Evolutionary conservation across 2,888 invertebrate species (phyloP), one percentile per base, ranked within the genome.

Genomic region (Drosophila meridiana): DNA sequence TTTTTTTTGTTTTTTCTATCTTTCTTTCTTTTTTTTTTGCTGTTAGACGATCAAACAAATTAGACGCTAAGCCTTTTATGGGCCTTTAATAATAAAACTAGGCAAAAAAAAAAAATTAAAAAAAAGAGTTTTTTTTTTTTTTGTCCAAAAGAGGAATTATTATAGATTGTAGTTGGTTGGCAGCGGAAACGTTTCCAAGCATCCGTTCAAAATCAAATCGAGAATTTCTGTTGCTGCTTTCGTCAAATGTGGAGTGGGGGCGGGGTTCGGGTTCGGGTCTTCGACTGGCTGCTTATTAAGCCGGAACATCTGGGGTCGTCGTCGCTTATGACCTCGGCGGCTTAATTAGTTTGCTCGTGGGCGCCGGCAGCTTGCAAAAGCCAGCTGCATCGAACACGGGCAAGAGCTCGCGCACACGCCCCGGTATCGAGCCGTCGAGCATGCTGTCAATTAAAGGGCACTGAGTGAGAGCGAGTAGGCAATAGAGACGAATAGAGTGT

Each of bases 351-450:
- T 97, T 95, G 82, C 96, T 97, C 43, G 96, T 95, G 68, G 97
- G 97, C 59, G 97, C 96, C 36, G 97, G 96, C 90, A 97, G 95
- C 94, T 97, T 96, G 89, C 96, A 94, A 93, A 97, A 97, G n/a
- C 97, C 97, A 80, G 97, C 95, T 87, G 97, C 96, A 93, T 97
- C 97, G 92, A 97, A 97, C 59, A 97, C 97, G 38, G 97, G 97
- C 82, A 97, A 94, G 68, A 96, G 93, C 87, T 96, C 96, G 70
- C 96, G 94, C 59, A 96, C 96, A 86, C 96, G 94, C 80, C 96
- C 95, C 34, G 96, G 95, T 65, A 96, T 93, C 52, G 95, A 95
- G 52, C 96, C 95, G 73, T 96, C 96, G 60, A 95, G 94, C 92
- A 95, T 94, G 93, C 96, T 95, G 93, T 32, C 78, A 48, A 4